A percentile compares a stretch with the other conserved stretches of the same genome.
These are phyloP conservation scores for Archivesica marissinica DNA, from an alignment of 1,140 invertebrate genomes.

Conservation along the genomic window DNA sequence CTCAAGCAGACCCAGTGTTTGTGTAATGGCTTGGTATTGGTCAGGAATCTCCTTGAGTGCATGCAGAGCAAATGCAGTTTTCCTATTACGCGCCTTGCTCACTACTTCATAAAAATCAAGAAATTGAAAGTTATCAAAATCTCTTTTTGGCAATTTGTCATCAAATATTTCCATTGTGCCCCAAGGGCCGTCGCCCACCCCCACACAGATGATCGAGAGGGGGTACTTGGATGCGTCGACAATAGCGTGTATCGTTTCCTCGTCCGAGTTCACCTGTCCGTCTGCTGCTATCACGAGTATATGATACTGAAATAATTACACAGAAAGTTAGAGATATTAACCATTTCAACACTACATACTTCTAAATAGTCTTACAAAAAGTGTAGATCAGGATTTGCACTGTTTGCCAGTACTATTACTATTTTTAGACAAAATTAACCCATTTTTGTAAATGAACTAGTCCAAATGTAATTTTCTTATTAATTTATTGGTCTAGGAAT, in stretches of 20 bases:
- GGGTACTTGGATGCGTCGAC: conserved; percentile 85
- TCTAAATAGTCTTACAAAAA: no score
- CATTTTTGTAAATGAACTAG: no score
- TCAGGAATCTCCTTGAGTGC: conserved; percentile 85
- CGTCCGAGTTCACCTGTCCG: conserved; percentile 85
- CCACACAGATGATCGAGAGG: conserved; percentile 85
- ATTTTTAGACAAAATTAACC: no score
- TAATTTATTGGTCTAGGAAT: no score
- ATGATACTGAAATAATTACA: conserved; percentile 84
- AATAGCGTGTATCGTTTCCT: conserved; percentile 84
- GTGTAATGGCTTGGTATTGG: conserved; percentile 84
- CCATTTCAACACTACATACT: no score
- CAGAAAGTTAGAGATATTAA: no score
- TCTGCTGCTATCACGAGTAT: conserved; percentile 85
- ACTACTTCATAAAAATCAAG: conserved; percentile 83
- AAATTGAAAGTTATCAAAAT: conserved; percentile 86
- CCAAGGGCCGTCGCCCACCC: conserved; percentile 86
- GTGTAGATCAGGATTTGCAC: no score
- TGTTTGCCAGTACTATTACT: no score
- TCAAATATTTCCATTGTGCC: conserved; percentile 85
- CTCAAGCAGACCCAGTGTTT: conserved; percentile 74
- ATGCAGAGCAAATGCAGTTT: conserved; percentile 84
- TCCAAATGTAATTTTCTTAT: no score
- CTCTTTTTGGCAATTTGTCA: conserved; percentile 84
- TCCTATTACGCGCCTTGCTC: conserved; percentile 75